A percentile compares a stretch with the other conserved stretches of the same genome.
Conservation (phyloP, 2,888 invertebrate genomes). For the Sclerodermus sp. region DNA sequence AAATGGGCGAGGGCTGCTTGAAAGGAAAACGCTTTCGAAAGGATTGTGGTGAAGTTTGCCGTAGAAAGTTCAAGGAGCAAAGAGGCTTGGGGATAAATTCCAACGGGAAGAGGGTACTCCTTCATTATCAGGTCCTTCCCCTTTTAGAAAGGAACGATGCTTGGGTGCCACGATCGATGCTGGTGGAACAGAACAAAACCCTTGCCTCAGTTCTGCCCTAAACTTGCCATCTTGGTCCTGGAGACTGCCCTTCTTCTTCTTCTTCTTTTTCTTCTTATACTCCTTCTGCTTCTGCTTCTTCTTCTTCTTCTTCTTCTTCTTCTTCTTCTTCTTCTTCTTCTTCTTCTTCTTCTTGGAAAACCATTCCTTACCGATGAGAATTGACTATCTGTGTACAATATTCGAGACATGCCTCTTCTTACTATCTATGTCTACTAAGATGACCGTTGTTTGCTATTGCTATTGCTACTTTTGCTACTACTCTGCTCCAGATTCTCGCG, state of each 20-base stretch:
- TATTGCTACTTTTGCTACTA: too few relatives aligned
- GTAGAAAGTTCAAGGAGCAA: conserved; percentile 14
- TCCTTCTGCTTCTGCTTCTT: too few relatives aligned
- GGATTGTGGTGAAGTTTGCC: conserved; percentile 12
- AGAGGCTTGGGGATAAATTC: conserved; percentile 18
- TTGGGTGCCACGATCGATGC: conserved; percentile 26
- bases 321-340: neutral
- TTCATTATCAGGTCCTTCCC: conserved; percentile 32
- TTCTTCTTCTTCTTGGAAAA: conserved; percentile 16
- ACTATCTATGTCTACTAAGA: too few relatives aligned
- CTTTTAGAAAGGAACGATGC: conserved; percentile 23
- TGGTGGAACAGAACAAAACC: conserved; percentile 27
- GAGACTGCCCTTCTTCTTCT: too few relatives aligned
- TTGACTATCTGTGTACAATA: too few relatives aligned
- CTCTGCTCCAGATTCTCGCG: too few relatives aligned
- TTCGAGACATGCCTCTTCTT: too few relatives aligned
- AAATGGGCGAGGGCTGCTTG: neutral
- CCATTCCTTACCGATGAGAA: too few relatives aligned
- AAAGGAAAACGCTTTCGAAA: neutral
- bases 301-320: conserved; percentile 1
- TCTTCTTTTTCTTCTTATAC: too few relatives aligned
- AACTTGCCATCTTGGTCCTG: too few relatives aligned
- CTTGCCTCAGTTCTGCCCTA: conserved; percentile 7
- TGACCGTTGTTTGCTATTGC: too few relatives aligned
- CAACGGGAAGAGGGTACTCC: conserved; percentile 12